Evolutionary conservation across 2,797 vertebrate genomes (phyloP).

Genomic region (Bradypus variegatus): DNA sequence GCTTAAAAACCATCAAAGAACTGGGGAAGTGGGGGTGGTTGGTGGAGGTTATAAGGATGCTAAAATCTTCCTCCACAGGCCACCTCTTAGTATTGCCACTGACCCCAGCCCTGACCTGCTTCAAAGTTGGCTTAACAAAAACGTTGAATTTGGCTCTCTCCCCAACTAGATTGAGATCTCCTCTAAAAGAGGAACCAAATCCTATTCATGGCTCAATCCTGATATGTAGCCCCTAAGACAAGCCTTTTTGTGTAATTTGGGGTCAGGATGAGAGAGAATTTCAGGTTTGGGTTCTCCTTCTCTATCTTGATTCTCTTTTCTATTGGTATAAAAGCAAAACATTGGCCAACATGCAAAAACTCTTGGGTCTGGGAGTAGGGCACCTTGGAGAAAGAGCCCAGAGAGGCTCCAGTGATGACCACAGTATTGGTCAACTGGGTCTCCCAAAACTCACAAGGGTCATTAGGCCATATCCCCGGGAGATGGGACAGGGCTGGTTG

Average conservation of each 20-base stretch:
- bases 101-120: neutral
- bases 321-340: neutral
- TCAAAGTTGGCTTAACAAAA: neutral
- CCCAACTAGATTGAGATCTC: neutral
- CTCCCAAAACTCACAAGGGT: neutral
- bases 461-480: neutral
- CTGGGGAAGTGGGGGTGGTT: neutral
- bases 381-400: neutral
- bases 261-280: neutral
- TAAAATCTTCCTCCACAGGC: neutral
- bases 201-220: neutral
- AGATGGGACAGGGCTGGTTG: neutral
- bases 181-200: neutral
- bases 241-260: neutral
- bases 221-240: neutral
- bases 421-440: neutral
- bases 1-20: neutral
- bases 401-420: neutral
- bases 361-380: neutral
- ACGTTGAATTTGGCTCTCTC: neutral
- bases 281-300: neutral
- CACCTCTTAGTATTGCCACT: neutral
- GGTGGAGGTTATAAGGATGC: neutral
- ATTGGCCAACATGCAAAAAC: neutral
- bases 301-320: neutral